These are phyloP conservation scores for Platysternon megacephalum DNA, from an alignment of 2,113 vertebrate genomes.

Conservation along the genomic window DNA sequence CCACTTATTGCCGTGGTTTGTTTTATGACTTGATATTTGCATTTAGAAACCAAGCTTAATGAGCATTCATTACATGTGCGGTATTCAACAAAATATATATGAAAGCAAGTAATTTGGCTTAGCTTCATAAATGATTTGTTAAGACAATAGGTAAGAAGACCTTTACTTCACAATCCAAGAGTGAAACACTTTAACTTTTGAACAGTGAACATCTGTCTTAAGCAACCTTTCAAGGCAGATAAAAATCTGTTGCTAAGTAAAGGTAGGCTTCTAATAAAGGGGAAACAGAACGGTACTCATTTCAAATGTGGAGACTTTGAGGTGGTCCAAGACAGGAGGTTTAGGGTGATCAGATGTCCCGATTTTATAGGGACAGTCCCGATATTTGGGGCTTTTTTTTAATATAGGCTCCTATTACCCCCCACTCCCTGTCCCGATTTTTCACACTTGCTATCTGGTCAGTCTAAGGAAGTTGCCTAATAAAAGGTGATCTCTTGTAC, in stretches of 20 bases:
- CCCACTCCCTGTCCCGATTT: too few relatives aligned
- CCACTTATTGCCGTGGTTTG: background rate
- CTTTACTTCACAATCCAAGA: background rate
- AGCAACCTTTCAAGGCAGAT: background rate
- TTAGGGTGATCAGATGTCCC: too few relatives aligned
- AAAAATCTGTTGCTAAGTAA: background rate
- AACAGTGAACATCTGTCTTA: constrained; percentile 15
- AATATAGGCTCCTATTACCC: too few relatives aligned
- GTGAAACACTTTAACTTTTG: background rate
- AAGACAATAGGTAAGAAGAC: constrained; percentile 38
- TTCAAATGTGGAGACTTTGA: background rate
- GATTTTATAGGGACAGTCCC: too few relatives aligned
- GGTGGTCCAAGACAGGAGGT: background rate
- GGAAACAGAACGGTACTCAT: background rate
- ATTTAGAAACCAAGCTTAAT: fast-evolving
- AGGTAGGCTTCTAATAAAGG: background rate
- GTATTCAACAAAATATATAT: background rate
- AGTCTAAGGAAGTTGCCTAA: fast-evolving
- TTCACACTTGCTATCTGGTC: too few relatives aligned
- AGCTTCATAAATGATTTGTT: background rate
- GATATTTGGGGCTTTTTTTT: too few relatives aligned
- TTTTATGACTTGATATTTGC: background rate
- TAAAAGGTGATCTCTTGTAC: background rate
- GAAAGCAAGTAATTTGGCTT: background rate
- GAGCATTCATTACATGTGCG: background rate